These are phyloP conservation scores for Patella pellucida DNA, from an alignment of 2,888 invertebrate species.

Conservation along the genomic window DNA sequence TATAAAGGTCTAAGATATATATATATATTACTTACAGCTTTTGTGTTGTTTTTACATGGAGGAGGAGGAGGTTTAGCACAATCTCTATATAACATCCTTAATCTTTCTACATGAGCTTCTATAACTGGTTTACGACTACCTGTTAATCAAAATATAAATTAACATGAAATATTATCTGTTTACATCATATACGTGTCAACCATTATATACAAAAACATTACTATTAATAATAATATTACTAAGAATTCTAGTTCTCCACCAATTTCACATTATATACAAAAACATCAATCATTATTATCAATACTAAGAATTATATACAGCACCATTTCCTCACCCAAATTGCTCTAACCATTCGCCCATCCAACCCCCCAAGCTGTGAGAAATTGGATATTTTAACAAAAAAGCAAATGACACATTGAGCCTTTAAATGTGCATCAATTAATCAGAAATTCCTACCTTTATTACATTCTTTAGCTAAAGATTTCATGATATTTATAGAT, in stretches of 20 bases:
- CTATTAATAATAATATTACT: too few relatives aligned
- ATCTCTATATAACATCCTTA: conserved; percentile 70
- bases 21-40: conserved; percentile 48
- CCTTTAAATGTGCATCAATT: neutral
- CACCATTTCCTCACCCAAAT: too few relatives aligned
- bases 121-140: conserved; percentile 60
- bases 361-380: too few relatives aligned
- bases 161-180: neutral
- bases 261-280: too few relatives aligned
- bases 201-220: too few relatives aligned
- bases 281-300: too few relatives aligned
- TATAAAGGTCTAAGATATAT: neutral
- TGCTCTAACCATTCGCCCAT: too few relatives aligned
- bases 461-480: conserved; percentile 67
- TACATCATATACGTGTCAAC: too few relatives aligned
- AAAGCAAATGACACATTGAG: neutral
- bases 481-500: conserved; percentile 68
- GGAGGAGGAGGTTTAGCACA: conserved; percentile 71
- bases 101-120: conserved; percentile 64
- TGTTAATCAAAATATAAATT: conserved; percentile 19
- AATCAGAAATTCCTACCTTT: conserved; percentile 47
- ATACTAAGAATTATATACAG: too few relatives aligned
- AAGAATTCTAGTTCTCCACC: too few relatives aligned
- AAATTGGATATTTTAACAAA: neutral
- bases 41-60: conserved; percentile 59